phyloP scores from a whole-genome alignment of 2,797 vertebrate species.

The Pseudochirops corinnae region DNA sequence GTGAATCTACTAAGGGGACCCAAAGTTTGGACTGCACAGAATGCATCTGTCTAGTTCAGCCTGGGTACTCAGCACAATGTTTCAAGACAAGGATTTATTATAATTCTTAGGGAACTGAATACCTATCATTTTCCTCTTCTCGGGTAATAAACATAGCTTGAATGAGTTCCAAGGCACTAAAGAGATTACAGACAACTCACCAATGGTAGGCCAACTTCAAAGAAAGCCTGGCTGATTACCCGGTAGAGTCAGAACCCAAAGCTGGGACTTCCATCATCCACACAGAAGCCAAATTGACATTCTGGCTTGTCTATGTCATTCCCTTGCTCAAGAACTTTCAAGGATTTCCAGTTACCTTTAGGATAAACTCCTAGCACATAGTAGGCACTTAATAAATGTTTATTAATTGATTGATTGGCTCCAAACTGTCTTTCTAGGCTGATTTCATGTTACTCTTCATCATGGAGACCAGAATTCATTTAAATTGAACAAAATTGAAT shows the following conservation, averaged over 20 bases:
- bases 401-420: neutral
- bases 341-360: neutral
- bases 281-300: neutral
- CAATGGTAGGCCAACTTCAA: conserved; percentile 68
- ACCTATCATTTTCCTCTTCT: conserved; percentile 63
- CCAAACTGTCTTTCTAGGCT: neutral
- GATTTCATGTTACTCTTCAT: neutral
- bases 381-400: neutral
- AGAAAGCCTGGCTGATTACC: conserved; percentile 64
- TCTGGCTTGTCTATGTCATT: neutral
- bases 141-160: conserved; percentile 59
- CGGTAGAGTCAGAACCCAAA: conserved; percentile 58
- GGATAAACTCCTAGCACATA: neutral
- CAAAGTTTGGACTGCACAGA: neutral
- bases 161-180: conserved; percentile 75
- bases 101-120: conserved; percentile 56
- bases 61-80: conserved; percentile 11
- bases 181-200: conserved; percentile 73
- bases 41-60: neutral
- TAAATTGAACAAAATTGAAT: neutral
- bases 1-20: neutral
- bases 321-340: neutral
- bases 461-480: neutral
- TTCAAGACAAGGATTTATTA: conserved; percentile 61
- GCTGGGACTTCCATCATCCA: conserved; percentile 29